These are phyloP conservation scores for Hesperia comma DNA, from an alignment of 2,888 invertebrate genomes.

Conservation along the genomic window DNA sequence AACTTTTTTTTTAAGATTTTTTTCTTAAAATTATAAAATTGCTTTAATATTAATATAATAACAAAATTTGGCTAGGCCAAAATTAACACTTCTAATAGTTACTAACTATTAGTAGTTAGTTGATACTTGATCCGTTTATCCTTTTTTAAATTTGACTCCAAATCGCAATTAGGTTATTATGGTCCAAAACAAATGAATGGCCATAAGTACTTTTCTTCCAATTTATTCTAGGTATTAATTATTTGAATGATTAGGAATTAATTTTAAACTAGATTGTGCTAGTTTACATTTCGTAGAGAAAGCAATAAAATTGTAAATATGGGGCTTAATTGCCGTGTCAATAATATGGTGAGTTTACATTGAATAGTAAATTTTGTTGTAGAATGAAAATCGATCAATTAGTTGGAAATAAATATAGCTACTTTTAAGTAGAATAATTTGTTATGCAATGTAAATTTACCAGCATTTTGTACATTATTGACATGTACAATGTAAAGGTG, in stretches of 20 bases:
- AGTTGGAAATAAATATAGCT: background rate
- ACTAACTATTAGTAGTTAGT: too few species aligned
- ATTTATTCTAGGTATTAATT: conserved; percentile 23
- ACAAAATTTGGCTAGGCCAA: too few species aligned
- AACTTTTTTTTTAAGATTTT: too few species aligned
- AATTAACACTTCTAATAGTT: too few species aligned
- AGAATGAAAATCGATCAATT: background rate
- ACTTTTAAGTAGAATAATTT: background rate
- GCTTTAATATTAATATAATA: too few species aligned
- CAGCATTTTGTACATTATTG: background rate
- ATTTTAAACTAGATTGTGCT: conserved; percentile 49
- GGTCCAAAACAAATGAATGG: conserved; percentile 15
- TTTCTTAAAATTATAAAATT: too few species aligned
- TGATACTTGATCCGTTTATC: too few species aligned
- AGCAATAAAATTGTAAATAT: conserved; percentile 19
- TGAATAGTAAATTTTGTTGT: background rate
- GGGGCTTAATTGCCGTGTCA: conserved; percentile 5
- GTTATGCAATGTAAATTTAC: conserved; percentile 24
- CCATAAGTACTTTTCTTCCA: conserved; percentile 30
- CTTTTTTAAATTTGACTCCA: conserved; percentile 21
- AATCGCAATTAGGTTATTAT: conserved; percentile 28
- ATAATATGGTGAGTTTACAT: conserved; percentile 21
- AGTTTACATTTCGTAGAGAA: conserved; percentile 42
- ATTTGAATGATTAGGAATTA: conserved; percentile 14
- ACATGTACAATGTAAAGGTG: conserved; percentile 26